phyloP scores from a whole-genome alignment of 2,797 vertebrate species.

The Ibycter americanus region DNA sequence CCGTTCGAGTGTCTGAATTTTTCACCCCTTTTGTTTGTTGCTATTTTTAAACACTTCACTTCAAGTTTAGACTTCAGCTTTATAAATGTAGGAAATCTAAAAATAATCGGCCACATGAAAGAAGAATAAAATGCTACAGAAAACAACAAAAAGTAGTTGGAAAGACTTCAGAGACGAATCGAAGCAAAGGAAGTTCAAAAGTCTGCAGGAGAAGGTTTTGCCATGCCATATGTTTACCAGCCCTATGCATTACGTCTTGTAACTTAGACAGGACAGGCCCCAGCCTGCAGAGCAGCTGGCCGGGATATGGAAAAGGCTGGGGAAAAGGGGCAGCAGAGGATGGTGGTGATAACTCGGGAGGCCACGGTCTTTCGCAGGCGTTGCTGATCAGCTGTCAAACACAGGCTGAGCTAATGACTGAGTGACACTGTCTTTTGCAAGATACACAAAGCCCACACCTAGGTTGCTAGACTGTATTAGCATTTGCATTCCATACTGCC shows the following conservation, averaged over 20 bases:
- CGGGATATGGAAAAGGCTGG: background rate
- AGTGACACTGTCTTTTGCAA: background rate
- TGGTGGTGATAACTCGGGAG: background rate
- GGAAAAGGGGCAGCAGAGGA: background rate
- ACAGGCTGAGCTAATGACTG: background rate
- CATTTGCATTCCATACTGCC: background rate
- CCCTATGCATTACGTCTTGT: background rate
- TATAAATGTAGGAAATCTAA: background rate
- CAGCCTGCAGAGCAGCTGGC: background rate
- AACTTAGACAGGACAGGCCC: background rate
- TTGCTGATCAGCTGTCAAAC: background rate
- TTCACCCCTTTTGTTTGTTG: background rate
- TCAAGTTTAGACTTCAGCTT: background rate
- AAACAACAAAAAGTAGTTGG: background rate
- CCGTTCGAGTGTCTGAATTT: background rate
- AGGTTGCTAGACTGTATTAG: background rate
- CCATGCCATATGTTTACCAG: background rate
- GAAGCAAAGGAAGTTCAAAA: background rate
- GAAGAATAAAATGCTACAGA: background rate
- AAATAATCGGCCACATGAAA: background rate
- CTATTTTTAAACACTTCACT: background rate
- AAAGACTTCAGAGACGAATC: background rate
- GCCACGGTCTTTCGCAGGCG: background rate
- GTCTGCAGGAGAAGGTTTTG: background rate
- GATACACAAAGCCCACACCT: background rate